phyloP scores from a whole-genome alignment of 1,140 invertebrate species.

The Lanistes nyassanus region DNA sequence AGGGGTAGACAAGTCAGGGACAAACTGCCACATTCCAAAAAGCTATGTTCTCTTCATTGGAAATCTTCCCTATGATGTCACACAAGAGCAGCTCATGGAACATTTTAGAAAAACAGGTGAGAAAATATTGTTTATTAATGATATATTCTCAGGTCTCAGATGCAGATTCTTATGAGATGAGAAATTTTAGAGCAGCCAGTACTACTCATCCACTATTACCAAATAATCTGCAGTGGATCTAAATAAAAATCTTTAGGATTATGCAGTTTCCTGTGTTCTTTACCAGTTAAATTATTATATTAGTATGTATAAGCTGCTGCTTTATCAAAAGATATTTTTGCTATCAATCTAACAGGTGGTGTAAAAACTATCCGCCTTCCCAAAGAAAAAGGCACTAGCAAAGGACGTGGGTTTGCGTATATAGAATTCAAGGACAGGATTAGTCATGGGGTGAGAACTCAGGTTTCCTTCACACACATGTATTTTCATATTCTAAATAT shows the following conservation, averaged over 20 bases:
- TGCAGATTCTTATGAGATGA: too few species aligned
- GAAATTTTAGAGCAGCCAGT: too few species aligned
- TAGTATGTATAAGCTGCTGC: too few species aligned
- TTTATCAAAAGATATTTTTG: too few species aligned
- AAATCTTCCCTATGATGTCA: constrained; percentile 53
- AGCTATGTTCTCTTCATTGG: constrained; percentile 56
- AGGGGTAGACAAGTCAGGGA: constrained; percentile 7
- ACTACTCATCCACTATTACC: background rate
- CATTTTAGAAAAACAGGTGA: constrained; percentile 60
- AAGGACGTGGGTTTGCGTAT: constrained; percentile 54
- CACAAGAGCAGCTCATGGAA: constrained; percentile 53
- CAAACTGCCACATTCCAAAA: constrained; percentile 31
- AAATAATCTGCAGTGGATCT: too few species aligned
- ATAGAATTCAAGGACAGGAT: constrained; percentile 54
- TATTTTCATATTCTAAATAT: background rate
- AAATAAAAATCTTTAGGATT: too few species aligned
- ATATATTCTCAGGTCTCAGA: too few species aligned
- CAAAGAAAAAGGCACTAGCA: constrained; percentile 47
- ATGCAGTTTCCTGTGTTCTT: too few species aligned
- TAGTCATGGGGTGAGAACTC: constrained; percentile 48
- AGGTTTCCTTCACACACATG: background rate
- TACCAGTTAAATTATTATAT: too few species aligned
- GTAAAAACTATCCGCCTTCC: constrained; percentile 53
- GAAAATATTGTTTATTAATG: background rate
- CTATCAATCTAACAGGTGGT: constrained; percentile 38